Conservation (phyloP, 2,797 vertebrate species). For the Spea hammondii region DNA sequence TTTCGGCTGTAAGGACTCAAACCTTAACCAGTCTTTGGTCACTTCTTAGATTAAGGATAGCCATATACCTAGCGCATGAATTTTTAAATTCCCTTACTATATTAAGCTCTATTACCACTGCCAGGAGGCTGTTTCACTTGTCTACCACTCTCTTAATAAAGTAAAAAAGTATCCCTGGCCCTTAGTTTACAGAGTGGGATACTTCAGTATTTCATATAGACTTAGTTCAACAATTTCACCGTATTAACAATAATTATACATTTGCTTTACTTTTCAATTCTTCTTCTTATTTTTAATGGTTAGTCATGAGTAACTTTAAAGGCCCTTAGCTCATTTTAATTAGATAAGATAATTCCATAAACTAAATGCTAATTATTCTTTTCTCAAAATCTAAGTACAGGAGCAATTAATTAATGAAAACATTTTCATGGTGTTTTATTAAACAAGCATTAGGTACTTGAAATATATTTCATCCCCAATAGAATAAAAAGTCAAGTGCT, state of each 20-base stretch:
- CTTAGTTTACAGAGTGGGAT: constrained; percentile 14
- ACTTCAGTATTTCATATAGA: neutral
- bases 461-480: constrained; percentile 36
- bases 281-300: constrained; percentile 12
- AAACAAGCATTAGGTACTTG: constrained; percentile 39
- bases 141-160: no score
- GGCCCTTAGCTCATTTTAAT: constrained; percentile 42
- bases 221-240: neutral
- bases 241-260: neutral
- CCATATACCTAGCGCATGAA: no score
- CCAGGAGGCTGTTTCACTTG: no score
- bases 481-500: constrained; percentile 37
- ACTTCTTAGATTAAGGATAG: no score
- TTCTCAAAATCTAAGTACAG: constrained; percentile 29
- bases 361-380: constrained; percentile 40
- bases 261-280: neutral
- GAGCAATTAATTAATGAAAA: constrained; percentile 48
- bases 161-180: neutral
- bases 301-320: constrained; percentile 16
- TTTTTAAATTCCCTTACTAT: no score
- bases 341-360: constrained; percentile 29
- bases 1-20: no score
- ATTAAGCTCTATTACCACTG: no score
- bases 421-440: constrained; percentile 39
- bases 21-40: no score